phyloP scores from a whole-genome alignment of 1,140 invertebrate genomes.

The Aphelenchoides fujianensis region DNA sequence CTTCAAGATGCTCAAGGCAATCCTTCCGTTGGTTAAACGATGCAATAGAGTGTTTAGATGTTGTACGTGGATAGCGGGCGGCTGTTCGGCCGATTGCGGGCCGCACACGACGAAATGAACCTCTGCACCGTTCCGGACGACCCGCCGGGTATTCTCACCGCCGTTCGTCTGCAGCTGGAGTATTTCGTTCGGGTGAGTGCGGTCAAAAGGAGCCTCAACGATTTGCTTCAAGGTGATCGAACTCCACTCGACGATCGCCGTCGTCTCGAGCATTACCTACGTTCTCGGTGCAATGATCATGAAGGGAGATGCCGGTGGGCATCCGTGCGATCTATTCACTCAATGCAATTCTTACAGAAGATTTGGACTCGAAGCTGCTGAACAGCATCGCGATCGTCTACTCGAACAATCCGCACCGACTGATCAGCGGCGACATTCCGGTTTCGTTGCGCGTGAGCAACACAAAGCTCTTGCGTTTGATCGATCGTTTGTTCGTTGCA shows the following conservation, averaged over 20 bases:
- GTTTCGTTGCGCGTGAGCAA: conserved; percentile 8
- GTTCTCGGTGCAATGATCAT: conserved; percentile 37
- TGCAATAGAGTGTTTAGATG: conserved; percentile 19
- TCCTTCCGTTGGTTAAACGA: background rate
- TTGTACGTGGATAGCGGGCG: conserved; percentile 39
- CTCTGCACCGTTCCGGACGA: conserved; percentile 3
- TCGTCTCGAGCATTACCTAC: conserved; percentile 33
- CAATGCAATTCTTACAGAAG: conserved; percentile 2
- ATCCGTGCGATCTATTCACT: background rate
- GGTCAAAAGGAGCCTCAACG: background rate
- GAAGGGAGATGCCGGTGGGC: conserved; percentile 26
- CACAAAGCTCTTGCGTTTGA: too few relatives aligned
- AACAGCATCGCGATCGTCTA: conserved; percentile 30
- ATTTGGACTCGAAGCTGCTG: conserved; percentile 23
- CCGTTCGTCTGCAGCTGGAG: background rate
- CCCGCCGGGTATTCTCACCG: background rate
- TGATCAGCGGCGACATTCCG: conserved; percentile 37
- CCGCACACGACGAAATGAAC: conserved; percentile 32
- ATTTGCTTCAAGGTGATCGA: conserved; percentile 6
- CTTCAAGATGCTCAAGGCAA: conserved; percentile 21
- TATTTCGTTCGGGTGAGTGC: background rate
- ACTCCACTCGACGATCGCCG: background rate
- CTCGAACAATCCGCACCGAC: conserved; percentile 27
- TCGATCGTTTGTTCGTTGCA: too few relatives aligned
- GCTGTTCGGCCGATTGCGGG: conserved; percentile 63